phyloP scores from a whole-genome alignment of 2,888 invertebrate genomes.

The Syrista parreyssii region DNA sequence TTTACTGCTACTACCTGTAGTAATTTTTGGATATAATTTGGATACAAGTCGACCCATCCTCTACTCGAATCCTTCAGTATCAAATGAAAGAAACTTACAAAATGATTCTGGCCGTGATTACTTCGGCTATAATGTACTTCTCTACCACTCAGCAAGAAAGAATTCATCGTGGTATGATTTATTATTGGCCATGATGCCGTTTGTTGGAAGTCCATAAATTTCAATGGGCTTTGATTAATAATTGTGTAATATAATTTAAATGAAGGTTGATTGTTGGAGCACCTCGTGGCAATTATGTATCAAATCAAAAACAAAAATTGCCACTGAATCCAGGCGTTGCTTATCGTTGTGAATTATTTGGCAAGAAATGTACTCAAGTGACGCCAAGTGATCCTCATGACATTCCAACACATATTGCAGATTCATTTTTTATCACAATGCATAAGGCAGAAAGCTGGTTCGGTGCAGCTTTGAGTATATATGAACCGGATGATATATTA shows the following conservation, averaged over 20 bases:
- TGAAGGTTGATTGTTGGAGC: slow-evolving; percentile 69
- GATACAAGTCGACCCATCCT: slow-evolving; percentile 33
- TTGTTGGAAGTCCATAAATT: too few relatives aligned
- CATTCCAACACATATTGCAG: slow-evolving; percentile 23
- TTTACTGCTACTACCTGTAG: slow-evolving; percentile 17
- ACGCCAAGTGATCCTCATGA: slow-evolving; percentile 26
- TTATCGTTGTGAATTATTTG: slow-evolving; percentile 64
- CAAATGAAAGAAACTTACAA: not conserved
- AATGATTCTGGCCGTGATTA: slow-evolving; percentile 26
- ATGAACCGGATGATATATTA: slow-evolving; percentile 56
- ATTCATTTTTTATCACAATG: slow-evolving; percentile 26
- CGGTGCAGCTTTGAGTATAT: slow-evolving; percentile 68
- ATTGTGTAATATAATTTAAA: too few relatives aligned
- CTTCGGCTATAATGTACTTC: slow-evolving; percentile 47
- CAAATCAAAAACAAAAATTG: slow-evolving; percentile 54
- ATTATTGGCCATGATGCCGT: too few relatives aligned
- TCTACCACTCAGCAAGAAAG: slow-evolving; percentile 20
- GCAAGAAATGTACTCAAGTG: slow-evolving; percentile 25
- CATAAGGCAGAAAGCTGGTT: slow-evolving; percentile 67
- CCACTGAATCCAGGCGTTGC: slow-evolving; percentile 69
- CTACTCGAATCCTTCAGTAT: slow-evolving; percentile 14
- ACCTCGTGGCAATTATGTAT: slow-evolving; percentile 68
- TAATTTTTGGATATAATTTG: slow-evolving; percentile 41
- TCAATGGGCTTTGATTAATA: too few relatives aligned
- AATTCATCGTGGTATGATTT: not conserved